Conservation (phyloP, 2,888 invertebrate genomes). For the Orgyia antiqua region DNA sequence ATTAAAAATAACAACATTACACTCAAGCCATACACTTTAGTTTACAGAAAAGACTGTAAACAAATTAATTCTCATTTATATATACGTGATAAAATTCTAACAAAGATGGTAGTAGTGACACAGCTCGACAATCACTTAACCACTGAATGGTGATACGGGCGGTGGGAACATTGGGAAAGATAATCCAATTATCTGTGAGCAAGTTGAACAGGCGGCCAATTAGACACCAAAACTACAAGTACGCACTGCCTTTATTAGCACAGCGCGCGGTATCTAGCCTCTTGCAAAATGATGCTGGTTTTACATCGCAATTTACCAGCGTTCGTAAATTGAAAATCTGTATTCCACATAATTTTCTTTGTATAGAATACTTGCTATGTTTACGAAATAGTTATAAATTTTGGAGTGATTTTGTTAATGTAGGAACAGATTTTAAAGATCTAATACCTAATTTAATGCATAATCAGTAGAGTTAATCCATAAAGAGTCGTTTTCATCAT, state of each 20-base stretch:
- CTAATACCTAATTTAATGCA: too few species aligned
- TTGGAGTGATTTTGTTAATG: too few species aligned
- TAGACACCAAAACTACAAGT: constrained; percentile 40
- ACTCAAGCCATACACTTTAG: too few species aligned
- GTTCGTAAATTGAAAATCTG: background rate
- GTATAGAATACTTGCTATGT: background rate
- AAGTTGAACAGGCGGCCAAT: constrained; percentile 42
- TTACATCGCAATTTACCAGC: background rate
- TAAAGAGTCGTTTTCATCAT: too few species aligned
- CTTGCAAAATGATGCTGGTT: constrained; percentile 10
- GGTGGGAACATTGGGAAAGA: constrained; percentile 20
- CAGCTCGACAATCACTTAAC: constrained; percentile 33
- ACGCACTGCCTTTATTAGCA: constrained; percentile 24
- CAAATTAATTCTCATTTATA: too few species aligned
- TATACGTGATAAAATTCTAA: too few species aligned
- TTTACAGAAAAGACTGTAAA: too few species aligned
- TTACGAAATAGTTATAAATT: too few species aligned
- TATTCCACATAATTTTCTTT: background rate
- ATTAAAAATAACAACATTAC: too few species aligned
- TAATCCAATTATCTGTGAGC: constrained; percentile 38
- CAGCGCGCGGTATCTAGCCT: constrained; percentile 9
- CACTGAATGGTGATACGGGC: constrained; percentile 34
- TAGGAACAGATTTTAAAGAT: too few species aligned
- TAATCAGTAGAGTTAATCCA: too few species aligned
- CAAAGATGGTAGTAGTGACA: too few species aligned